A percentile compares a stretch with the other conserved stretches of the same genome.
These are phyloP conservation scores for Procavia capensis DNA, from an alignment of 2,113 vertebrate species.

Conservation along the genomic window DNA sequence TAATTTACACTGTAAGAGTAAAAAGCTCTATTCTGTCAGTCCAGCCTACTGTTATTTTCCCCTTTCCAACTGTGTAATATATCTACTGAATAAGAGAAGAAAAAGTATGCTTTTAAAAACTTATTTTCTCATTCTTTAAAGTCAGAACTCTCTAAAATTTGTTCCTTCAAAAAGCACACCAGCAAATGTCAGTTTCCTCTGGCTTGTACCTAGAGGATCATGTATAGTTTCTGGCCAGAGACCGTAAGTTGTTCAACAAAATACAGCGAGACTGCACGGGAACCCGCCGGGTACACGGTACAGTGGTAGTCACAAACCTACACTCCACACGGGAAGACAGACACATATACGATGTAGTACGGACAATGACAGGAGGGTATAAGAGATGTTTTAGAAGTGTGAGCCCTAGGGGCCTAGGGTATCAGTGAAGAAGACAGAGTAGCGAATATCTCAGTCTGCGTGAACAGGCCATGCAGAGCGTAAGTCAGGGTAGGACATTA, in stretches of 20 bases:
- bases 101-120: not conserved
- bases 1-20: not conserved
- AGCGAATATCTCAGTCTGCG: no score
- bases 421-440: not conserved
- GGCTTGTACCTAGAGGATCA: not conserved
- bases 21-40: not conserved
- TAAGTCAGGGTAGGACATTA: not conserved
- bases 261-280: not conserved
- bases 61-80: not conserved
- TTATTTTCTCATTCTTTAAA: not conserved
- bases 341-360: not conserved
- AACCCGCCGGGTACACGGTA: not conserved
- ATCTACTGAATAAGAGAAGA: constrained; percentile 12
- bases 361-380: not conserved
- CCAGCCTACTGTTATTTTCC: not conserved
- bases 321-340: not conserved
- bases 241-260: not conserved
- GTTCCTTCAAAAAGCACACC: not conserved
- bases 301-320: not conserved
- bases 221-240: not conserved
- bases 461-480: not conserved
- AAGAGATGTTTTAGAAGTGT: not conserved
- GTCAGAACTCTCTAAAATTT: not conserved
- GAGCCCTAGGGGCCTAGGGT: not conserved
- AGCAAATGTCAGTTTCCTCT: not conserved